Evolutionary conservation across 2,888 invertebrate genomes (phyloP).

Genomic region (Phengaris alcon): DNA sequence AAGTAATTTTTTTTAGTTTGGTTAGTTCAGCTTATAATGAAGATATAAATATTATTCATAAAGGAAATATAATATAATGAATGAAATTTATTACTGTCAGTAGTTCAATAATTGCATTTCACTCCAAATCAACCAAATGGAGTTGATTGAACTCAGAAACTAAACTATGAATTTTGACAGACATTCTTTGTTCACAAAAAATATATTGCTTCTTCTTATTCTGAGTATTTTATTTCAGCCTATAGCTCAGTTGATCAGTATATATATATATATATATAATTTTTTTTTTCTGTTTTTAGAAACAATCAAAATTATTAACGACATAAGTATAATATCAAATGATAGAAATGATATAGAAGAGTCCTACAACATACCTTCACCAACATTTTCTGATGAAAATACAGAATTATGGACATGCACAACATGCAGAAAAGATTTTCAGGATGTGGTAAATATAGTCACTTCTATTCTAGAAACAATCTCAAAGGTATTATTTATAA

Average conservation of each 20-base stretch:
- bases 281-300: constrained; percentile 24
- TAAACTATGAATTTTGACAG: too few relatives aligned
- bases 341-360: constrained; percentile 56
- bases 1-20: too few relatives aligned
- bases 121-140: neutral
- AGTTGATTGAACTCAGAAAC: too few relatives aligned
- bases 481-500: too few relatives aligned
- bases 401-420: constrained; percentile 55
- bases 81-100: too few relatives aligned
- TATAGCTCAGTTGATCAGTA: neutral
- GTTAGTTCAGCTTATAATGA: too few relatives aligned
- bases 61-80: too few relatives aligned
- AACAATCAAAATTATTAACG: constrained; percentile 16
- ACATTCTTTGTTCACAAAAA: too few relatives aligned
- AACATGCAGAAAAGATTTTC: constrained; percentile 54
- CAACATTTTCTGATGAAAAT: constrained; percentile 54
- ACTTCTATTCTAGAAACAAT: too few relatives aligned
- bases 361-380: constrained; percentile 56
- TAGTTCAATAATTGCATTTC: neutral
- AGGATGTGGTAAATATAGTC: constrained; percentile 49
- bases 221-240: too few relatives aligned
- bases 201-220: too few relatives aligned
- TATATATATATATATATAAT: neutral
- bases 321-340: constrained; percentile 39
- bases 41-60: too few relatives aligned